These are phyloP conservation scores for Echinarachnius parma DNA, from an alignment of 53 echinoderm and acorn worm species.

Conservation along the genomic window DNA sequence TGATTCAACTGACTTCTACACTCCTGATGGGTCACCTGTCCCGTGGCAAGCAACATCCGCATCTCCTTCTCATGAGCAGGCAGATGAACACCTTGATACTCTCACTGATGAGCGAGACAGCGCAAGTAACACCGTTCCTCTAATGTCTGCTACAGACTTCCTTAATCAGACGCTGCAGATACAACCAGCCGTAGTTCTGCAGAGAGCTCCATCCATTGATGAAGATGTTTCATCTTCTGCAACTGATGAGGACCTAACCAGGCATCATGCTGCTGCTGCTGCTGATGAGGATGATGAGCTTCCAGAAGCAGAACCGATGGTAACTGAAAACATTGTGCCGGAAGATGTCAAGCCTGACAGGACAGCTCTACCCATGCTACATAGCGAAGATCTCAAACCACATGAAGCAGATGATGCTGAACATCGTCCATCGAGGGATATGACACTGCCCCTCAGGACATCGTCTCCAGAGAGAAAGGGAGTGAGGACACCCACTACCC, in stretches of 20 bases:
- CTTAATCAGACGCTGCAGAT: slow-evolving; percentile 59
- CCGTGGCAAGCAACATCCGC: slow-evolving; percentile 20
- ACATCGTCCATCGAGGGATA: background rate
- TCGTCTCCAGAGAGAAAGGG: background rate
- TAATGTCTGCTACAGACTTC: slow-evolving; percentile 52
- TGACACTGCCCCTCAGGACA: slow-evolving; percentile 9
- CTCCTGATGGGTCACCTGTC: slow-evolving; percentile 72
- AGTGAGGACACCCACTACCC: background rate
- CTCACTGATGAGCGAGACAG: slow-evolving; percentile 11
- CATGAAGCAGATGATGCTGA: background rate
- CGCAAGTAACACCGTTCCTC: slow-evolving; percentile 27
- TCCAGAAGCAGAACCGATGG: too few species aligned
- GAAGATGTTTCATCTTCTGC: background rate
- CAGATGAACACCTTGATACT: slow-evolving; percentile 22
- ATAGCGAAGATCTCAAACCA: too few species aligned
- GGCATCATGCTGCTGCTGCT: background rate
- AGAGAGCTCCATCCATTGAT: slow-evolving; percentile 18
- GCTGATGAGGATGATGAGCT: too few species aligned
- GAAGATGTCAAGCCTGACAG: too few species aligned
- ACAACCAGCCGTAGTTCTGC: slow-evolving; percentile 39
- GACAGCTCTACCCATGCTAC: too few species aligned
- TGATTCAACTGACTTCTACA: slow-evolving; percentile 68
- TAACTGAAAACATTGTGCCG: too few species aligned
- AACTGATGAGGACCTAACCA: background rate
- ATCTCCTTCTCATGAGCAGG: background rate